Evolutionary conservation across 2,113 vertebrate species (phyloP).

Genomic region (Limnothrissa miodon): DNA sequence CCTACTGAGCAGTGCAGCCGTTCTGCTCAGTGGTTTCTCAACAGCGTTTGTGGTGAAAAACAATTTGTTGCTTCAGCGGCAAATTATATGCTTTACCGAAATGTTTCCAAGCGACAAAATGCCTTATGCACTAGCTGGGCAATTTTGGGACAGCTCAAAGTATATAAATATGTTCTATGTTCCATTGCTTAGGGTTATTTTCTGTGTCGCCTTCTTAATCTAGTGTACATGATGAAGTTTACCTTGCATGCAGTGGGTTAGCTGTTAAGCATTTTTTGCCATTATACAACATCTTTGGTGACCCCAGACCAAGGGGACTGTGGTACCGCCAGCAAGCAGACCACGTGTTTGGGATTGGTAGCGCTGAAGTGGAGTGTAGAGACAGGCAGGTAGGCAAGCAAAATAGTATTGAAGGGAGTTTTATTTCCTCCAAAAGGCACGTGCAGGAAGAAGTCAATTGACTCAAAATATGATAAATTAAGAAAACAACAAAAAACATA

Average conservation of each 20-base stretch:
- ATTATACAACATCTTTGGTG: too few relatives aligned
- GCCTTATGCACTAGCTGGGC: neutral
- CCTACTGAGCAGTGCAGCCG: neutral
- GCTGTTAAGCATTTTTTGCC: too few relatives aligned
- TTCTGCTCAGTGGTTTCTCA: constrained; percentile 25
- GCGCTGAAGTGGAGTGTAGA: too few relatives aligned
- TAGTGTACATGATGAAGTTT: neutral
- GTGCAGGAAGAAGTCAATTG: too few relatives aligned
- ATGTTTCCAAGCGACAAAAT: neutral
- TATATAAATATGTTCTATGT: neutral
- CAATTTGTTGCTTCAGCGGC: constrained; percentile 35
- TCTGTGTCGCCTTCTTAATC: neutral
- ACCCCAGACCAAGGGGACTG: too few relatives aligned
- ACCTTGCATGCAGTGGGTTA: neutral
- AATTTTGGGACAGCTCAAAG: neutral
- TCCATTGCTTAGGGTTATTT: neutral
- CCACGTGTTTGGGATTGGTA: too few relatives aligned
- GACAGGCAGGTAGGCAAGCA: too few relatives aligned
- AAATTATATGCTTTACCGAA: constrained; percentile 30
- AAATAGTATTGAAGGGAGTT: too few relatives aligned
- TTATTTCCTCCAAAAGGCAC: too few relatives aligned
- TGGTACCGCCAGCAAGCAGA: too few relatives aligned
- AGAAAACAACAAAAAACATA: too few relatives aligned
- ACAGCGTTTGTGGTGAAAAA: constrained; percentile 35
- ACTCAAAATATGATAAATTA: too few relatives aligned